Base-by-base conservation (phyloP, 2,113 vertebrate genomes). In the Dendropsophus ebraccatus region DNA sequence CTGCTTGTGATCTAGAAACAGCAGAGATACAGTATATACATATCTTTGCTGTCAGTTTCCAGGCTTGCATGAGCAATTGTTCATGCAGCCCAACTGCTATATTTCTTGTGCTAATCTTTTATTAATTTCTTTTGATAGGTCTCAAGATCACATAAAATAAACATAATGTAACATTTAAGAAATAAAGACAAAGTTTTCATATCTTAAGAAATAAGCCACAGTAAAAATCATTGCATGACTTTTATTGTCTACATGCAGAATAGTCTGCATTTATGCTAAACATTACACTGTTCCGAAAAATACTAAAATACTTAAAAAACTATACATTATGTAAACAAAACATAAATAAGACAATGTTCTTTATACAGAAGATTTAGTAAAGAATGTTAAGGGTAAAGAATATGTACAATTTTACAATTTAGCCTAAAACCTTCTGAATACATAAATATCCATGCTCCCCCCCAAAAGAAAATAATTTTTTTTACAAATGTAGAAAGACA, bases 231-330 rank as follows among this genome's bases (percentile, higher is more conserved):
- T 41, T 47, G 41, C 78, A 62, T 81, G 58, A 81, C 78, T 65
- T 62, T 95, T 95, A 95, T 99, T 95, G 93, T 94, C 98, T 95
- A 89, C 91, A 94, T 91, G 94, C 95, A 96, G 93, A 94, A 90
- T 92, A 65, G 91, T 95, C 94, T 96, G 95, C 94, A 94, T 92
- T 91, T 93, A 87, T 94, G 92, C 94, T 93, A 94, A 95, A 96
- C 92, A 96, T 93, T 95, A 94, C 92, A 95, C 94, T 95, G 93
- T 93, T 96, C 94, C 25, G 94, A 95, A 97, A 96, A 93, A 95
- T 96, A 95, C 93, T 95, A 96, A 95, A 96, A 96, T 95, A 94
- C 93, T 94, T 96, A 92, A 95, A 97, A 96, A 96, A 95, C 95
- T 95, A 96, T 97, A 95, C 94, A 95, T 94, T 95, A 96, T 96